Conservation (phyloP, 35 echinoderm and acorn worm species). For the Patiria miniata region DNA sequence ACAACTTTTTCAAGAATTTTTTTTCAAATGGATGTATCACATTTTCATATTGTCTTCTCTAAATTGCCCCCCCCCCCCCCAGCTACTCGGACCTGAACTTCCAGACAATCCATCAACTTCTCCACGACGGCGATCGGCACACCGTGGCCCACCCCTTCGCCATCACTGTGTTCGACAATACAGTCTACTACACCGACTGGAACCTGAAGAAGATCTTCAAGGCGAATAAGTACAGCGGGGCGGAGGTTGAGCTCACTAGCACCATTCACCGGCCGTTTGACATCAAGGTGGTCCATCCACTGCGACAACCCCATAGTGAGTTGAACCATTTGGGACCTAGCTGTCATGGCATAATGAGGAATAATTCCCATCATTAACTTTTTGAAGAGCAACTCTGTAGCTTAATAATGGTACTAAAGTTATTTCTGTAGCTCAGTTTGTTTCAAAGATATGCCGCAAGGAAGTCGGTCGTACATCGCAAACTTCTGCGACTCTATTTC, state of each 20-base stretch:
- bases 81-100: constrained; percentile 71
- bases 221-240: constrained; percentile 52
- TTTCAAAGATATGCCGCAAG: too few species aligned
- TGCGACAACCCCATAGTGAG: constrained; percentile 38
- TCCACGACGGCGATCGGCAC: constrained; percentile 43
- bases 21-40: neutral
- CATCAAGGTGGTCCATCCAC: constrained; percentile 53
- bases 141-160: constrained; percentile 80
- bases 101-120: constrained; percentile 30
- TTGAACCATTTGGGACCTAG: neutral
- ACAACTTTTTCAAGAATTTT: too few species aligned
- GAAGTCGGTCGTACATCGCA: neutral
- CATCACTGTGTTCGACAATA: constrained; percentile 71
- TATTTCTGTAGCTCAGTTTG: too few species aligned
- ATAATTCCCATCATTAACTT: neutral
- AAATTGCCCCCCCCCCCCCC: neutral
- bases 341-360: neutral
- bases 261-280: constrained; percentile 59
- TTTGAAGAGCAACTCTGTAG: neutral
- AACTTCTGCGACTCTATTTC: neutral
- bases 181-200: constrained; percentile 87
- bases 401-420: neutral
- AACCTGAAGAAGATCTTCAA: constrained; percentile 63
- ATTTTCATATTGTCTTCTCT: neutral
- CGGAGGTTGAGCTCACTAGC: neutral